These are phyloP conservation scores for Sibirionetta formosa DNA, from an alignment of 2,797 vertebrate species.

Conservation along the genomic window DNA sequence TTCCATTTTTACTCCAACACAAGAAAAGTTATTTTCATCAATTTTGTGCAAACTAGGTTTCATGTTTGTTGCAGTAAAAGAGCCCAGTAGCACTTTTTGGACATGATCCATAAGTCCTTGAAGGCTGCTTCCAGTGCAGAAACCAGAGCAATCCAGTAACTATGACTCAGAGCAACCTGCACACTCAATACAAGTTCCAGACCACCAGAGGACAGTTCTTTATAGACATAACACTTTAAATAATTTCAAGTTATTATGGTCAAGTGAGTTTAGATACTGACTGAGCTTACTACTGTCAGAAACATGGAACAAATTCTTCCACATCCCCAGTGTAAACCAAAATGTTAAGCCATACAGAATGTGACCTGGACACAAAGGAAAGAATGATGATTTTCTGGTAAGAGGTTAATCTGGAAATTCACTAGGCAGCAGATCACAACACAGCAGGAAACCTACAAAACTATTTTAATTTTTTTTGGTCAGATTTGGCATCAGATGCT, in stretches of 20 bases:
- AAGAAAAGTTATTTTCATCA: neutral
- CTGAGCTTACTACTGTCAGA: neutral
- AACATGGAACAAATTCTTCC: neutral
- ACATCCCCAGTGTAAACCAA: neutral
- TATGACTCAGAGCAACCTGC: neutral
- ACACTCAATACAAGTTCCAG: neutral
- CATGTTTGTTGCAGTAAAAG: neutral
- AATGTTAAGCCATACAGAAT: neutral
- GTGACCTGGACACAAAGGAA: neutral
- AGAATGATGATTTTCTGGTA: neutral
- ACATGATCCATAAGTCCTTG: neutral
- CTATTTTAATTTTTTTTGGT: accelerated
- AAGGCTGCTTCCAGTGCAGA: neutral
- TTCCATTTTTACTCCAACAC: neutral
- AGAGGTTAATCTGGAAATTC: neutral
- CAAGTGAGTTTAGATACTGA: neutral
- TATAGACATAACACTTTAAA: neutral
- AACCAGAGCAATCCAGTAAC: neutral
- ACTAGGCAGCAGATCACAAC: neutral
- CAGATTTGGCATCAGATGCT: neutral
- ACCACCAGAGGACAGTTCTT: neutral
- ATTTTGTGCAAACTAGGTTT: neutral
- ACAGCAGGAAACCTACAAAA: neutral
- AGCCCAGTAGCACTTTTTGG: neutral
- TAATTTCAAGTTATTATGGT: neutral